Evolutionary conservation across 2,888 invertebrate genomes (phyloP).

Genomic region (Smittia sp.): DNA sequence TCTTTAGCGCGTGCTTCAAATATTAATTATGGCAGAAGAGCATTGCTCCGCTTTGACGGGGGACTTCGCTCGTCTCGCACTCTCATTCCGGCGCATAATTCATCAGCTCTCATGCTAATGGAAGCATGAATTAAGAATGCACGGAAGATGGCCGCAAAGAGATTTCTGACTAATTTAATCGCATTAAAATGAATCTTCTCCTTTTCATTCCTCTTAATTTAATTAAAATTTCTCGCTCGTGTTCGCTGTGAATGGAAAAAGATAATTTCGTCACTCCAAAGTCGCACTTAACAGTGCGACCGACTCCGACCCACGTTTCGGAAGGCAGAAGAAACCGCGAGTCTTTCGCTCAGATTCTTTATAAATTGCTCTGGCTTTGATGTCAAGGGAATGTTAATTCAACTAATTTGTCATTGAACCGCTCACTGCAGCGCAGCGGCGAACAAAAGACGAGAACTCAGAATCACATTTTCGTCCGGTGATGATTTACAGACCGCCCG

Average conservation of each 20-base stretch:
- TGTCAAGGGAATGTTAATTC: conserved; percentile 32
- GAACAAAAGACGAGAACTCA: not conserved
- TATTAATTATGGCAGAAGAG: conserved; percentile 25
- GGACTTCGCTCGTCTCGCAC: not conserved
- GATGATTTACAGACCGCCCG: conserved; percentile 4
- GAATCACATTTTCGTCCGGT: not conserved
- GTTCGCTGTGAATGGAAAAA: not conserved
- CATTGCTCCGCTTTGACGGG: no score
- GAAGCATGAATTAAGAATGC: not conserved
- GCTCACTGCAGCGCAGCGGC: not conserved
- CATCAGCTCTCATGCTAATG: not conserved
- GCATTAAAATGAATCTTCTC: not conserved
- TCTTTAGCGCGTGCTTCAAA: conserved; percentile 28
- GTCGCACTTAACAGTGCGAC: not conserved
- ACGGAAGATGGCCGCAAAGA: not conserved
- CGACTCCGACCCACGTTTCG: not conserved
- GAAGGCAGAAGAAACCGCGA: not conserved
- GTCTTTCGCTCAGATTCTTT: not conserved
- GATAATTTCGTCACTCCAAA: not conserved
- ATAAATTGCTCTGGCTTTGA: conserved; percentile 24
- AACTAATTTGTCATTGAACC: conserved; percentile 33
- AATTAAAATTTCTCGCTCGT: not conserved
- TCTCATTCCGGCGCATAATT: not conserved
- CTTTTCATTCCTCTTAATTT: not conserved
- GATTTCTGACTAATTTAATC: not conserved